Base-by-base conservation (phyloP, 2,113 vertebrate species). In the Neogale vison region DNA sequence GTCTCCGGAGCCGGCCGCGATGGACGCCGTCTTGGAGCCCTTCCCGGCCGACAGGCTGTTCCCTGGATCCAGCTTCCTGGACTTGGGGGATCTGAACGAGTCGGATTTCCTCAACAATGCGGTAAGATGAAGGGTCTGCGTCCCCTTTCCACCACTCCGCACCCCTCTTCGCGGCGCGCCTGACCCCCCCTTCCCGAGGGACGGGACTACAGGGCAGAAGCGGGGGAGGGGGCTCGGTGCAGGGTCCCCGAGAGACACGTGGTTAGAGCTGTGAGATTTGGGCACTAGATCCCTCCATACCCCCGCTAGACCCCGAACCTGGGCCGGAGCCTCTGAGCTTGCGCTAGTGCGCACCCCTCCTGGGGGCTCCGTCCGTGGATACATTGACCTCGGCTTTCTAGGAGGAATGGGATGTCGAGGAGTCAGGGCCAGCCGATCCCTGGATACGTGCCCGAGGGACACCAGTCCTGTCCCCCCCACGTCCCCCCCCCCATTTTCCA, bases 101-200 rank as follows among this genome's bases (percentile, higher is more conserved):
- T 98, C 98, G 76, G 99, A 99, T 98, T 99, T 99, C 96, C 99
- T 99, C 98, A 99, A 98, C 98, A 99, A 99, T 98, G 99, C 99
- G 99, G 99, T 99, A 99, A 98, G 97, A 77, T 7, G 21, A 45
- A 67, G 88, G 93, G 82, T 92, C 95, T 57, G 50, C 36, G 69
- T n/a, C 84, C 89, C 63, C 12, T n/a, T 57, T 5, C 80, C 72
- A 34, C 82, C 93, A 3, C 72, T 82, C 87, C 14, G 45, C 67
- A 34, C 93, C 74, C 65, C 79, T 71, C 74, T 84, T 76, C 29
- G 69, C 42, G 4, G 76, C 36, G 90, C 65, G 15, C 81, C 71
- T 4, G 77, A 34, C 14, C 42, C 57, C 83, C 45, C n/a, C 9
- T n/a, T 12, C 9, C n/a, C 15, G 42, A 76, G 36, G 45, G 55